Conservation (phyloP, 2,888 invertebrate species). For the Eledone cirrhosa region DNA sequence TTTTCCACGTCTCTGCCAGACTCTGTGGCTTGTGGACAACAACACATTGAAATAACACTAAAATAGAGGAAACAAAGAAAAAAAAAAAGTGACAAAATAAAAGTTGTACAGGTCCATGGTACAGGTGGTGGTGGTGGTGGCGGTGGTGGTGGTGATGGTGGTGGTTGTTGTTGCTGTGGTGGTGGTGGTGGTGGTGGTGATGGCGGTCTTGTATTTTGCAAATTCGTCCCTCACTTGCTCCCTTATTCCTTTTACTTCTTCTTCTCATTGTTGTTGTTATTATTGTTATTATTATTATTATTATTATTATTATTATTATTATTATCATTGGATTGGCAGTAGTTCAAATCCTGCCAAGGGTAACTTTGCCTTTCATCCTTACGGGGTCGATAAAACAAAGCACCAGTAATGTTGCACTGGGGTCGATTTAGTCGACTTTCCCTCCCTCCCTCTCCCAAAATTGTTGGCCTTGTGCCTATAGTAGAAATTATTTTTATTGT, state of each 20-base stretch:
- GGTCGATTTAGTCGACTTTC: no score
- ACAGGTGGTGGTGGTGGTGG: neutral
- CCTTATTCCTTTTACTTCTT: neutral
- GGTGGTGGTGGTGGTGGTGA: slow-evolving; percentile 9
- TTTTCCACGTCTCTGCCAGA: slow-evolving; percentile 17
- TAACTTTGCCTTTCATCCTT: no score
- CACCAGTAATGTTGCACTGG: no score
- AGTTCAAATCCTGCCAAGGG: no score
- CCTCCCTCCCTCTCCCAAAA: no score
- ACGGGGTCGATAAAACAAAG: no score
- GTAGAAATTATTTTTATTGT: neutral
- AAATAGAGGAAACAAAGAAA: no score
- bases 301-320: neutral
- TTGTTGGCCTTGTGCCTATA: neutral
- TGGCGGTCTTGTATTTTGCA: neutral
- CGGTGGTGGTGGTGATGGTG: slow-evolving; percentile 10
- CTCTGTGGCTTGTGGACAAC: neutral
- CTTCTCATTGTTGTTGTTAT: neutral
- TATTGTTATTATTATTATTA: neutral
- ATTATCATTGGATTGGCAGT: no score
- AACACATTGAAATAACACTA: neutral
- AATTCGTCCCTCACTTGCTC: neutral
- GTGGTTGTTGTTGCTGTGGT: neutral
- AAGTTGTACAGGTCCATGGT: neutral
- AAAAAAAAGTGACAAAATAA: no score